These are phyloP conservation scores for Tachysurus fulvidraco DNA, from an alignment of 2,113 vertebrate genomes.

Conservation along the genomic window DNA sequence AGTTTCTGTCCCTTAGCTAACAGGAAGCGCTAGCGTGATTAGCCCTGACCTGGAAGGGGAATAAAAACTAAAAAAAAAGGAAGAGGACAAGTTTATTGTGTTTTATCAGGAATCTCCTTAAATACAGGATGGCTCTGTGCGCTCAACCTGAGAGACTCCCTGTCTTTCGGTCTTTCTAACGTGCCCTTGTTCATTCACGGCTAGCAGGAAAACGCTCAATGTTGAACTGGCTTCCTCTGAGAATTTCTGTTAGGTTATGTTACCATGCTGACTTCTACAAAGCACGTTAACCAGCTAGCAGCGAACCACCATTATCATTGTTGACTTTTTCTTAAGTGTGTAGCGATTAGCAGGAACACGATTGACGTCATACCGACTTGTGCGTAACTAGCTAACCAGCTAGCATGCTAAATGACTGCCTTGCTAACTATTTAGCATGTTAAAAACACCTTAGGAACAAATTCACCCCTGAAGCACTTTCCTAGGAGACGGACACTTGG, in stretches of 20 bases:
- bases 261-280: not conserved
- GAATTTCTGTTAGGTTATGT: not conserved
- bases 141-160: not conserved
- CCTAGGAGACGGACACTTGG: not conserved
- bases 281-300: not conserved
- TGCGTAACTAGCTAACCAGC: not conserved
- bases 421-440: not conserved
- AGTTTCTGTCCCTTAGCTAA: not conserved
- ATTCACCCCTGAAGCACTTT: not conserved
- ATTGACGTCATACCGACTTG: not conserved
- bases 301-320: not conserved
- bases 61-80: not conserved
- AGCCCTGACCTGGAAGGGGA: not conserved
- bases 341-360: not conserved
- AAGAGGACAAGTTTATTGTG: not conserved
- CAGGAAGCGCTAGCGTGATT: constrained; percentile 28
- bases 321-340: not conserved
- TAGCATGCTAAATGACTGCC: not conserved
- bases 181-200: not conserved
- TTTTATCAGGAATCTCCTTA: constrained; percentile 4
- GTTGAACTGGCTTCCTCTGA: too few relatives aligned
- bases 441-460: not conserved
- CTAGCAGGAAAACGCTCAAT: not conserved
- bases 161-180: not conserved
- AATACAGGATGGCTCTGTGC: not conserved